Conservation (phyloP, 2,113 vertebrate species). For the Serranochromis macrocephalus region DNA sequence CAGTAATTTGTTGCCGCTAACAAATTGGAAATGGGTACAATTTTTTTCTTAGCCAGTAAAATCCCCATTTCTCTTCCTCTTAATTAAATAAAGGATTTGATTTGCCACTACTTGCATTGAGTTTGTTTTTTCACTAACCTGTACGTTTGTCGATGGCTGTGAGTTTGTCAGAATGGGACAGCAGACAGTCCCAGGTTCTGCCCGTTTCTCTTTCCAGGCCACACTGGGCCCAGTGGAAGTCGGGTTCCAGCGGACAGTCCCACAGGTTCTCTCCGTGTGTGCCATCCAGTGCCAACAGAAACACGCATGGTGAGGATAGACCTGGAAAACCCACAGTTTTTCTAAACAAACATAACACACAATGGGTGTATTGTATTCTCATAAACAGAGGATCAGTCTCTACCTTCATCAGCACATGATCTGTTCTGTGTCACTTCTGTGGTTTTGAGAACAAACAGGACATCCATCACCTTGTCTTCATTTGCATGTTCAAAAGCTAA, state of each 20-base stretch:
- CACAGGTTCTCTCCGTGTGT: conserved; percentile 77
- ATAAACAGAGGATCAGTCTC: neutral
- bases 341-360: neutral
- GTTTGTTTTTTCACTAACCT: conserved; percentile 58
- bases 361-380: neutral
- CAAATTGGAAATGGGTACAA: neutral
- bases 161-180: conserved; percentile 64
- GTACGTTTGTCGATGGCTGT: conserved; percentile 58
- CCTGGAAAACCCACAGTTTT: conserved; percentile 59
- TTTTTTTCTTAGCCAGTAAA: neutral
- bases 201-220: conserved; percentile 22
- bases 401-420: conserved; percentile 78
- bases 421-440: conserved; percentile 54
- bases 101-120: neutral
- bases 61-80: neutral
- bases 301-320: conserved; percentile 75
- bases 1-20: neutral
- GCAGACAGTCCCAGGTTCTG: conserved; percentile 64
- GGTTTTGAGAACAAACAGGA: conserved; percentile 78
- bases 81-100: neutral
- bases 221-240: conserved; percentile 77
- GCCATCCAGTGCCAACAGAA: conserved; percentile 76
- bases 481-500: conserved; percentile 73
- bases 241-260: conserved; percentile 69
- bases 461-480: conserved; percentile 80